phyloP scores from a whole-genome alignment of 2,797 vertebrate species.

The Semotilus atromaculatus region DNA sequence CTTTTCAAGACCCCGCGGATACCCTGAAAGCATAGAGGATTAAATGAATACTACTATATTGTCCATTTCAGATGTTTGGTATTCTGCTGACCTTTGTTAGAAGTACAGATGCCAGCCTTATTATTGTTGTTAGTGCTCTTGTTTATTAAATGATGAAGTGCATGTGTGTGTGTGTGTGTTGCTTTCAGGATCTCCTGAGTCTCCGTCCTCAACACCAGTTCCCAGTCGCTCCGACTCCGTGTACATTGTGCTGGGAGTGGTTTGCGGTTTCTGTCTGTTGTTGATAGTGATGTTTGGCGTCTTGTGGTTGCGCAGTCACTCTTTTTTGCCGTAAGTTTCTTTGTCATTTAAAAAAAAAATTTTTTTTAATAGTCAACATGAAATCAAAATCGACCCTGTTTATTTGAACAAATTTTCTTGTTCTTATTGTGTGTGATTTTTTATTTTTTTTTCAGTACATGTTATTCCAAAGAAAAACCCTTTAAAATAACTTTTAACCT shows the following conservation, averaged over 20 bases:
- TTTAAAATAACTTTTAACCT: background rate
- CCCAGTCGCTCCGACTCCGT: constrained; percentile 72
- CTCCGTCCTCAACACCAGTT: constrained; percentile 82
- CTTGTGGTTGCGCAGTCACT: constrained; percentile 80
- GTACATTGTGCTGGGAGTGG: constrained; percentile 80
- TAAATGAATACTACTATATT: background rate
- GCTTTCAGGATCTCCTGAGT: constrained; percentile 67
- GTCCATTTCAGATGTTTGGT: background rate
- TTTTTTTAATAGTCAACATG: background rate
- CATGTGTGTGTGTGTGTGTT: background rate
- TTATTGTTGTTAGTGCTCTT: background rate
- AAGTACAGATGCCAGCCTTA: background rate
- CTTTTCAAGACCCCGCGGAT: too few relatives aligned
- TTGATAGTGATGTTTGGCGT: constrained; percentile 80
- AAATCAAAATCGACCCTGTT: background rate
- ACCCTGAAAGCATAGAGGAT: background rate
- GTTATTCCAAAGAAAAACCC: background rate
- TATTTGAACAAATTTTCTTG: background rate
- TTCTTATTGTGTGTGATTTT: background rate
- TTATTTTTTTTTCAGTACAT: too few relatives aligned
- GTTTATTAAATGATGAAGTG: background rate
- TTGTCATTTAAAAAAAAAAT: too few relatives aligned
- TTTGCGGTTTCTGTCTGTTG: constrained; percentile 78
- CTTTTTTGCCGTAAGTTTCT: constrained; percentile 82
- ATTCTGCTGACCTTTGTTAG: background rate